Evolutionary conservation across 1,140 invertebrate genomes (phyloP).

Genomic region (Neodiprion virginianus): DNA sequence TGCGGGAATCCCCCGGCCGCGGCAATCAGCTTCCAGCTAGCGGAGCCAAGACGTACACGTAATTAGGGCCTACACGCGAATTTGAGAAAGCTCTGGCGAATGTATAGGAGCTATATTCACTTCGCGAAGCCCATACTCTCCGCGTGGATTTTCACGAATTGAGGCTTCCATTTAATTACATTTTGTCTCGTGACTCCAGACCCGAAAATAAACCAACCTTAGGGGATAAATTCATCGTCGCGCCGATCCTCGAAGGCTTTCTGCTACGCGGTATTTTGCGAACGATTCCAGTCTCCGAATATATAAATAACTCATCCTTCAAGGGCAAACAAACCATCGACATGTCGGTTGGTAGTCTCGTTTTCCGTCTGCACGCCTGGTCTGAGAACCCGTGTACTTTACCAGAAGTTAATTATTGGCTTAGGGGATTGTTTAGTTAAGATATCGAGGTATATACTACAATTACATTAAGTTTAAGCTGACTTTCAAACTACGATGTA

Average conservation of each 20-base stretch:
- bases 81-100: constrained; percentile 21
- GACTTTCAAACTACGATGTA: neutral
- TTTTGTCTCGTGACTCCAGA: neutral
- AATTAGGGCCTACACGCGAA: constrained; percentile 34
- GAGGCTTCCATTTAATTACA: neutral
- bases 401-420: constrained; percentile 3
- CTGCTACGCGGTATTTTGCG: no score
- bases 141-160: neutral
- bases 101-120: constrained; percentile 28
- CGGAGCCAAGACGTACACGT: constrained; percentile 30
- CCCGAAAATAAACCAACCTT: neutral
- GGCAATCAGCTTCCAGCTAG: neutral
- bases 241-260: no score
- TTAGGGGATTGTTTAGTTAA: neutral
- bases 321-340: neutral
- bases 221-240: neutral
- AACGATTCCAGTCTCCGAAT: no score
- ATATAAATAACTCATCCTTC: constrained; percentile 10
- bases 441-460: neutral
- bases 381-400: neutral
- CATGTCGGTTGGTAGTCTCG: constrained; percentile 18
- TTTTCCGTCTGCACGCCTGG: no score
- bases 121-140: neutral
- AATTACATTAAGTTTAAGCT: neutral
- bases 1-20: constrained; percentile 1